phyloP scores from a whole-genome alignment of 1,140 invertebrate species.

The Papilio dardanus region DNA sequence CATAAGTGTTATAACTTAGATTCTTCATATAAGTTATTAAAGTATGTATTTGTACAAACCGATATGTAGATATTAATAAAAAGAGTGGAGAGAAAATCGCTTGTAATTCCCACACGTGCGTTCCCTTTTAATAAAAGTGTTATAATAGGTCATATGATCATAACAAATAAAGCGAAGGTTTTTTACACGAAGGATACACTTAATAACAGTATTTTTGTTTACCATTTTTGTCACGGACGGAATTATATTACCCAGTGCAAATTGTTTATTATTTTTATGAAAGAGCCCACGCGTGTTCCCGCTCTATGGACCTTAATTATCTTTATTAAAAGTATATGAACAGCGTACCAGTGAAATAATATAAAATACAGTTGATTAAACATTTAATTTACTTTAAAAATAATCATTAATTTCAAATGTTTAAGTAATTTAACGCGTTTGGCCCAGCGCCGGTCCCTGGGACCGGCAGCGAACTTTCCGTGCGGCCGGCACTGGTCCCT shows the following conservation, averaged over 20 bases:
- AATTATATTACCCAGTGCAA: background rate
- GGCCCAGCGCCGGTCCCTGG: too few relatives aligned
- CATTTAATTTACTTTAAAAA: too few relatives aligned
- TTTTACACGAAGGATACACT: background rate
- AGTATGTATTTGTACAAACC: background rate
- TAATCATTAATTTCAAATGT: too few relatives aligned
- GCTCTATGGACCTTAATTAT: too few relatives aligned
- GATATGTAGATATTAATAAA: conserved; percentile 9
- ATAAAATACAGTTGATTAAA: too few relatives aligned
- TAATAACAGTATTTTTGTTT: conserved; percentile 17
- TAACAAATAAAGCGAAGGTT: background rate
- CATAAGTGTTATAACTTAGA: too few relatives aligned
- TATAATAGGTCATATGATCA: conserved; percentile 8
- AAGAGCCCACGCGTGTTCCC: background rate
- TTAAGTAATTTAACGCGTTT: too few relatives aligned
- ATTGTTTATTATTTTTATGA: conserved; percentile 6
- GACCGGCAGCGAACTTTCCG: too few relatives aligned
- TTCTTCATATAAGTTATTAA: too few relatives aligned
- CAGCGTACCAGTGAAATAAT: too few relatives aligned
- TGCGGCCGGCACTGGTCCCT: too few relatives aligned
- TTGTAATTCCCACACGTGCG: conserved; percentile 27
- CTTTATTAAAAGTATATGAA: background rate
- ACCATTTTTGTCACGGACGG: conserved; percentile 27
- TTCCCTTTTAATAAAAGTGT: conserved; percentile 31
- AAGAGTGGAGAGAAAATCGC: background rate